A percentile compares a stretch with the other conserved stretches of the same genome.
Evolutionary conservation across 2,888 invertebrate species (phyloP).

Genomic region (Pollenia griseotomentosa): DNA sequence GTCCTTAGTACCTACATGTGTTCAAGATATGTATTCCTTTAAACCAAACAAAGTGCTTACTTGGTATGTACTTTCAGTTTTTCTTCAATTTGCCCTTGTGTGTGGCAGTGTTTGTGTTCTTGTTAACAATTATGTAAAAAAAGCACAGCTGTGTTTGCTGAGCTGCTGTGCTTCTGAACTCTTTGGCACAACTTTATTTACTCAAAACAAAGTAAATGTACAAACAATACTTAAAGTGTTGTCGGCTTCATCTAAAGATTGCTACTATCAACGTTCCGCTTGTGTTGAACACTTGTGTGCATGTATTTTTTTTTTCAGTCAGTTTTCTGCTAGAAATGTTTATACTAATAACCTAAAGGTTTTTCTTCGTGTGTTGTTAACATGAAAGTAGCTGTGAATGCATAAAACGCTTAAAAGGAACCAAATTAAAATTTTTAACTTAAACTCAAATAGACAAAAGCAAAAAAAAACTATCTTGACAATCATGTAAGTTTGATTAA

Average conservation of each 20-base stretch:
- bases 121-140: neutral
- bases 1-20: too few species aligned
- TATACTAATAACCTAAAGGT: slow-evolving; percentile 56
- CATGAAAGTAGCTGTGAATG: neutral
- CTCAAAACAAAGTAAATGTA: slow-evolving; percentile 58
- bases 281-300: slow-evolving; percentile 1
- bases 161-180: slow-evolving; percentile 29
- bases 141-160: slow-evolving; percentile 18
- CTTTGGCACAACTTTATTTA: slow-evolving; percentile 46
- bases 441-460: slow-evolving; percentile 28
- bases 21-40: slow-evolving; percentile 10
- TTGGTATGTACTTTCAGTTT: neutral
- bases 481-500: slow-evolving; percentile 22
- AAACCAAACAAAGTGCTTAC: slow-evolving; percentile 47
- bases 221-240: slow-evolving; percentile 56
- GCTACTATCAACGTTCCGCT: neutral
- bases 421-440: slow-evolving; percentile 53
- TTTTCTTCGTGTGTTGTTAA: slow-evolving; percentile 11
- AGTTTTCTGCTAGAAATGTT: slow-evolving; percentile 45
- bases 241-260: slow-evolving; percentile 28
- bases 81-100: too few species aligned
- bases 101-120: neutral
- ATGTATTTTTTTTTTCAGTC: neutral
- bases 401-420: neutral
- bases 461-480: neutral